Conservation (phyloP, 2,113 vertebrate species). For the Delphinapterus leucas region DNA sequence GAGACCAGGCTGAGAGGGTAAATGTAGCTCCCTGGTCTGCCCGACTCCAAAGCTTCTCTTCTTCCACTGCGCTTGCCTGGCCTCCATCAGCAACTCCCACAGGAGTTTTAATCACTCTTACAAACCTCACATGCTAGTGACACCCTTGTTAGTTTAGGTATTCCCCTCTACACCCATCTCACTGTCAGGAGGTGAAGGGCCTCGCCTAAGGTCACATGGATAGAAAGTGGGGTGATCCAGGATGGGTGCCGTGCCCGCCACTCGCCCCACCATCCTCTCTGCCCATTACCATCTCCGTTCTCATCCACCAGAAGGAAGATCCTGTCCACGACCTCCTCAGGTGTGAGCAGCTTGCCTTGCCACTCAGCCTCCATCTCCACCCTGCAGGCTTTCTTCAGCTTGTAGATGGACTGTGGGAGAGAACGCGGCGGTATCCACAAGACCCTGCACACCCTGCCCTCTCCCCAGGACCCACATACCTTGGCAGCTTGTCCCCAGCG, state of each 20-base stretch:
- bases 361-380: constrained; percentile 82
- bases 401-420: constrained; percentile 90
- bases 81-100: accelerated
- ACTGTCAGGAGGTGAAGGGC: neutral
- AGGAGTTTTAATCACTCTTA: neutral
- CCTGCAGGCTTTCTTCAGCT: constrained; percentile 92
- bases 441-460: neutral
- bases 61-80: accelerated
- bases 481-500: neutral
- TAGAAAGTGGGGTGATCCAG: neutral
- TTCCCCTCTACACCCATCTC: neutral
- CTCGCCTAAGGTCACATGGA: neutral
- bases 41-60: neutral
- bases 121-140: neutral
- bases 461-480: accelerated
- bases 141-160: neutral
- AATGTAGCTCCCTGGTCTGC: neutral
- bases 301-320: constrained; percentile 97
- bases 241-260: neutral
- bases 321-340: constrained; percentile 95
- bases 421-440: neutral
- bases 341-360: constrained; percentile 87
- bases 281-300: constrained; percentile 91
- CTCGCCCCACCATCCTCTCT: accelerated
- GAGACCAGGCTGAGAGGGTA: neutral